Conservation (phyloP, 2,113 vertebrate genomes). For the Brevimyrus niger region DNA sequence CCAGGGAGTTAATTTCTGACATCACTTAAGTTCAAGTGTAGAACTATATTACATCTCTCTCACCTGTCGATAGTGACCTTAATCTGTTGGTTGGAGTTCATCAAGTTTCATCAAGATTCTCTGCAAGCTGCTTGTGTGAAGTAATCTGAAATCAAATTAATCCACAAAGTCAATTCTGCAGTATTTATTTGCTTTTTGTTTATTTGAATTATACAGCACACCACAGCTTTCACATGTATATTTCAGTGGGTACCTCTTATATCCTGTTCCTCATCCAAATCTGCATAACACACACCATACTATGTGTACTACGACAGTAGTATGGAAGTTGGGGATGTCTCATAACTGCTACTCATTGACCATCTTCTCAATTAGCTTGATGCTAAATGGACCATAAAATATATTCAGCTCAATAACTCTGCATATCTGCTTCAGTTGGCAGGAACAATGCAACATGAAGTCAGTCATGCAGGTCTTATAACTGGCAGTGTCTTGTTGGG, state of each 20-base stretch:
- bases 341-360: not conserved
- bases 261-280: not conserved
- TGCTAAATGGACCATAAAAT: slow-evolving; percentile 17
- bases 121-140: not conserved
- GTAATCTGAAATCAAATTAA: not conserved
- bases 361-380: slow-evolving; percentile 1
- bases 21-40: not conserved
- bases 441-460: not conserved
- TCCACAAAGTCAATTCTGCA: not conserved
- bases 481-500: not conserved
- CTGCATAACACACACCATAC: not conserved
- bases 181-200: not conserved
- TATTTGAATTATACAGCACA: not conserved
- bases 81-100: not conserved
- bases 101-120: not conserved
- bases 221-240: not conserved
- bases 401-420: not conserved
- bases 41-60: not conserved
- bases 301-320: not conserved
- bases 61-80: not conserved
- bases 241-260: not conserved
- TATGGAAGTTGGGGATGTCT: not conserved
- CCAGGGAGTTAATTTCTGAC: not conserved
- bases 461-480: not conserved
- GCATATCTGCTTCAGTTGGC: not conserved